These are phyloP conservation scores for Oostethus manadensis DNA, from an alignment of 2,113 vertebrate genomes.

Conservation along the genomic window DNA sequence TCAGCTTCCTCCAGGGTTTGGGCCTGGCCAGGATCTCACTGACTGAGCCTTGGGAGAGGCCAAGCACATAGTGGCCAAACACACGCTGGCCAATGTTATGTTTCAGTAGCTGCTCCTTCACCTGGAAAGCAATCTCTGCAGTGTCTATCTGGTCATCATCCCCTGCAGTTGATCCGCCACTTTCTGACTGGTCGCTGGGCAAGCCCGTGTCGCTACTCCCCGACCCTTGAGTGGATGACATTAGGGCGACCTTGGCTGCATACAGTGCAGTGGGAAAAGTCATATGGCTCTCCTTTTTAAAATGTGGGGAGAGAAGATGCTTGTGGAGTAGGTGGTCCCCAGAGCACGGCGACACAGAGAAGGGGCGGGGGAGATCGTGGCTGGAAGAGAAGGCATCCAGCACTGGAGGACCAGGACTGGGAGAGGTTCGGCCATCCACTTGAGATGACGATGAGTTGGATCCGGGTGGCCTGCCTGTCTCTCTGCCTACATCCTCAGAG, in stretches of 20 bases:
- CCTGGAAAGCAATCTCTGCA: slow-evolving; percentile 93
- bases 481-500: slow-evolving; percentile 79
- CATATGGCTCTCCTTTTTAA: slow-evolving; percentile 81
- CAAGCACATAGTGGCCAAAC: slow-evolving; percentile 95
- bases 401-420: slow-evolving; percentile 71
- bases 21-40: slow-evolving; percentile 97
- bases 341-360: slow-evolving; percentile 79
- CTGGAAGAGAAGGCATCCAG: slow-evolving; percentile 53
- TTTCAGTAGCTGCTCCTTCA: slow-evolving; percentile 97
- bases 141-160: slow-evolving; percentile 96
- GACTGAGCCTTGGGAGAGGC: slow-evolving; percentile 95
- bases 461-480: slow-evolving; percentile 69
- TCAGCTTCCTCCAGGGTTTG: slow-evolving; percentile 98
- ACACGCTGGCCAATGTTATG: slow-evolving; percentile 98
- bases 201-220: slow-evolving; percentile 67
- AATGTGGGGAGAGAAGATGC: slow-evolving; percentile 75
- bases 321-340: slow-evolving; percentile 76
- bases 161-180: slow-evolving; percentile 56
- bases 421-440: slow-evolving; percentile 66
- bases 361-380: slow-evolving; percentile 73
- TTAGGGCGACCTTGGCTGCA: slow-evolving; percentile 74
- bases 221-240: slow-evolving; percentile 60
- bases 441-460: slow-evolving; percentile 79
- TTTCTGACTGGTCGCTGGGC: slow-evolving; percentile 76
- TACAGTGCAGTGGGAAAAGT: slow-evolving; percentile 82